A percentile compares a stretch with the other conserved stretches of the same genome.
phyloP scores from a whole-genome alignment of 1,140 invertebrate genomes.

The Phymastichus coffea region DNA sequence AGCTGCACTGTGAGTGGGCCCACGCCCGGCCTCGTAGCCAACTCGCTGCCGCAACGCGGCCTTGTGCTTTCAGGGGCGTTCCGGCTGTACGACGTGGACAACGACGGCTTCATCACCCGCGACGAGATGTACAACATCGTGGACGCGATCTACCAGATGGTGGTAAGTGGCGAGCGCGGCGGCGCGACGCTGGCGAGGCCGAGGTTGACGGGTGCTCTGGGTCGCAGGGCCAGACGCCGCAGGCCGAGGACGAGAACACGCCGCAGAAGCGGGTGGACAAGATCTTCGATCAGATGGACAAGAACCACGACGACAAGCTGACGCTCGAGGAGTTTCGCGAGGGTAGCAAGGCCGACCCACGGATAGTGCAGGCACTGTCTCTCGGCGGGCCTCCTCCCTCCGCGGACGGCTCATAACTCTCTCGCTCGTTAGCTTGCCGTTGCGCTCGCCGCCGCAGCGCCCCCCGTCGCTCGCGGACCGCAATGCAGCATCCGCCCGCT shows the following conservation, averaged over 20 bases:
- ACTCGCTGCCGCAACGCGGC: no score
- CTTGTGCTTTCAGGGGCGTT: conserved; percentile 83
- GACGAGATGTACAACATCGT: conserved; percentile 99
- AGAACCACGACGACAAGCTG: conserved; percentile 96
- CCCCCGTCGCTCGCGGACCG: no score
- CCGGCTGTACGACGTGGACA: conserved; percentile 95
- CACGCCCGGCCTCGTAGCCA: no score
- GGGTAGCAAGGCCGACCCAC: conserved; percentile 96
- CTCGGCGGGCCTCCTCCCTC: conserved; percentile 66
- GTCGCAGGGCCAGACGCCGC: conserved; percentile 81
- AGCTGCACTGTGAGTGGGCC: conserved; percentile 94
- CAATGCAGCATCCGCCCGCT: no score
- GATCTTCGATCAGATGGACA: conserved; percentile 98
- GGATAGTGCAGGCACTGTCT: conserved; percentile 94
- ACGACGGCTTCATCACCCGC: conserved; percentile 95
- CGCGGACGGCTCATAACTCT: conserved; percentile 20
- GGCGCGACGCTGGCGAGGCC: no score
- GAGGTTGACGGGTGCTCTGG: no score
- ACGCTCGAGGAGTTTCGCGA: conserved; percentile 98
- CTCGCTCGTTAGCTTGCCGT: no score
- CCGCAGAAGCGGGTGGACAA: conserved; percentile 95
- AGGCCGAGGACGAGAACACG: conserved; percentile 91
- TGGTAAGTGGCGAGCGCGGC: no score
- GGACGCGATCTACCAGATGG: conserved; percentile 99
- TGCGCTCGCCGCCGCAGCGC: no score